Evolutionary conservation across 2,797 vertebrate genomes (phyloP).

Genomic region (Chrysocyon brachyurus): DNA sequence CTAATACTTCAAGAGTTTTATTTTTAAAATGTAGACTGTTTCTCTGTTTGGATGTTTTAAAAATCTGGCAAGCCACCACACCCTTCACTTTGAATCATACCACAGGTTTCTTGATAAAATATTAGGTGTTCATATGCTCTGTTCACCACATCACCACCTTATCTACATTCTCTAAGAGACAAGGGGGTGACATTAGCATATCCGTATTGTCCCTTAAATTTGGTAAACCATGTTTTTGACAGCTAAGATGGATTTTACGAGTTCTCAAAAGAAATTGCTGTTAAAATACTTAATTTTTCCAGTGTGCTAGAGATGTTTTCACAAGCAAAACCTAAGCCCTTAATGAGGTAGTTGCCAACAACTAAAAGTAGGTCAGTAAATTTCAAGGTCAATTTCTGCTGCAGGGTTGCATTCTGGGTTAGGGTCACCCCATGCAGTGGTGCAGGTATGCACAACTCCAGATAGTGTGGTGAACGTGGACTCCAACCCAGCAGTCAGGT

Average conservation of each 20-base stretch:
- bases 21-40: neutral
- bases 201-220: neutral
- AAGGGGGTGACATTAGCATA: neutral
- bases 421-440: accelerated
- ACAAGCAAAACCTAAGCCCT: neutral
- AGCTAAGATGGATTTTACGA: neutral
- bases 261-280: neutral
- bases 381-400: neutral
- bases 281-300: neutral
- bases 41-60: neutral
- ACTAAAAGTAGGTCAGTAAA: neutral
- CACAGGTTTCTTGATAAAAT: neutral
- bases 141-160: neutral
- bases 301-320: neutral
- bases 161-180: neutral
- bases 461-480: accelerated
- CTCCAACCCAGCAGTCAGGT: neutral
- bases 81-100: neutral
- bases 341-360: neutral
- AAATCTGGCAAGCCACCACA: neutral
- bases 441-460: neutral
- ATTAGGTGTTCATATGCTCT: neutral
- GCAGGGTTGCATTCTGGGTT: accelerated
- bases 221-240: neutral
- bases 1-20: neutral